phyloP scores from a whole-genome alignment of 1,140 invertebrate genomes.

The Calosoma granatense region DNA sequence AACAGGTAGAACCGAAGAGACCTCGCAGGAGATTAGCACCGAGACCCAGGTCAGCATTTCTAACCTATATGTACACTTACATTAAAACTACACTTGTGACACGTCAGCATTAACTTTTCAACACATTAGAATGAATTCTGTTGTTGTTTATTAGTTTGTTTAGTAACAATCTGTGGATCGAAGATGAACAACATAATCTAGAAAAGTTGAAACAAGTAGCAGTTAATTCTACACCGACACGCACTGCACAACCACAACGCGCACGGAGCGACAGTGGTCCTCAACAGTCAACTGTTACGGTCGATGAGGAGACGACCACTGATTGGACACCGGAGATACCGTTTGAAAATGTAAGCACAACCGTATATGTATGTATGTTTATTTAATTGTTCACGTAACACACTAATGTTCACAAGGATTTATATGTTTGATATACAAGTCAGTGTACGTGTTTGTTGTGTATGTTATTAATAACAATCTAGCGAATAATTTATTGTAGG shows the following conservation, averaged over 20 bases:
- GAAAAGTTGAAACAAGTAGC: constrained; percentile 35
- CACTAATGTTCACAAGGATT: no score
- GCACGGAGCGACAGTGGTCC: constrained; percentile 32
- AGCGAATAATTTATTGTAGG: no score
- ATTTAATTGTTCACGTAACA: no score
- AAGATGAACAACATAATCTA: constrained; percentile 37
- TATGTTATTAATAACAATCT: no score
- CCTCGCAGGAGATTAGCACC: constrained; percentile 43
- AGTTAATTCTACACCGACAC: constrained; percentile 31
- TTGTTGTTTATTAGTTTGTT: constrained; percentile 34
- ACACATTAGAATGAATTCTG: not conserved
- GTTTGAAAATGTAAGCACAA: constrained; percentile 72
- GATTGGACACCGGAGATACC: constrained; percentile 88
- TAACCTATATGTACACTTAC: constrained; percentile 10
- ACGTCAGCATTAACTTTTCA: not conserved
- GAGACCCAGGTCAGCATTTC: constrained; percentile 35
- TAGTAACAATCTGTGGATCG: constrained; percentile 40
- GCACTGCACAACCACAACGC: constrained; percentile 25
- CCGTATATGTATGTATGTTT: no score
- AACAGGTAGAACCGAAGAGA: constrained; percentile 63
- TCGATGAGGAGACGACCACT: constrained; percentile 65
- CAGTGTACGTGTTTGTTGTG: no score
- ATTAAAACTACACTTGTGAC: no score
- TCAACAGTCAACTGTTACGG: constrained; percentile 34
- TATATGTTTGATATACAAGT: no score